phyloP scores from a whole-genome alignment of 1,140 invertebrate species.

The Rhagoletis pomonella region DNA sequence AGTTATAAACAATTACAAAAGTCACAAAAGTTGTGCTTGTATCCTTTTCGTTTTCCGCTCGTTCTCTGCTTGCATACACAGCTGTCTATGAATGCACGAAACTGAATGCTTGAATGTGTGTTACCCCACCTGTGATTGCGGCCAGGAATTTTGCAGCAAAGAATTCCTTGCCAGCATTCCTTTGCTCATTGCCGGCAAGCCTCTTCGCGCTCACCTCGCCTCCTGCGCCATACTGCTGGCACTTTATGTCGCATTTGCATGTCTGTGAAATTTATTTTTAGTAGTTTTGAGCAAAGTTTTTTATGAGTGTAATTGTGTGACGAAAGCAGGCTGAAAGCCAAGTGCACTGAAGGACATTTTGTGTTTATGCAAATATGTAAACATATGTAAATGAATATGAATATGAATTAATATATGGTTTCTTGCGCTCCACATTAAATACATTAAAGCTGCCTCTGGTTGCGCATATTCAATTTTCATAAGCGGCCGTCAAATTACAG shows the following conservation, averaged over 20 bases:
- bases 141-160: conserved; percentile 19
- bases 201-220: too few species aligned
- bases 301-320: not conserved
- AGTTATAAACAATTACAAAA: conserved; percentile 46
- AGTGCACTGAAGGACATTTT: not conserved
- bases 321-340: not conserved
- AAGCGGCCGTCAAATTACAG: conserved; percentile 1
- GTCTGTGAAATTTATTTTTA: conserved; percentile 49
- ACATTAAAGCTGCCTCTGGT: not conserved
- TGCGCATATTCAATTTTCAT: conserved; percentile 1
- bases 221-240: not conserved
- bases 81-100: not conserved
- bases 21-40: conserved; percentile 35
- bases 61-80: not conserved
- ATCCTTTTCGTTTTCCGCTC: not conserved
- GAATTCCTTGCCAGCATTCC: not conserved
- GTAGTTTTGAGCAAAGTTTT: not conserved
- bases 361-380: not conserved
- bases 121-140: not conserved
- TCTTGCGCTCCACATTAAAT: conserved; percentile 10
- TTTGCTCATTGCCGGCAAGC: not conserved
- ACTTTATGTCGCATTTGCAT: not conserved
- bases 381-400: not conserved
- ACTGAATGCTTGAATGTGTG: not conserved
- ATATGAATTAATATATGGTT: not conserved